phyloP scores from a whole-genome alignment of 1,140 invertebrate genomes.

The Eueides isabella region DNA sequence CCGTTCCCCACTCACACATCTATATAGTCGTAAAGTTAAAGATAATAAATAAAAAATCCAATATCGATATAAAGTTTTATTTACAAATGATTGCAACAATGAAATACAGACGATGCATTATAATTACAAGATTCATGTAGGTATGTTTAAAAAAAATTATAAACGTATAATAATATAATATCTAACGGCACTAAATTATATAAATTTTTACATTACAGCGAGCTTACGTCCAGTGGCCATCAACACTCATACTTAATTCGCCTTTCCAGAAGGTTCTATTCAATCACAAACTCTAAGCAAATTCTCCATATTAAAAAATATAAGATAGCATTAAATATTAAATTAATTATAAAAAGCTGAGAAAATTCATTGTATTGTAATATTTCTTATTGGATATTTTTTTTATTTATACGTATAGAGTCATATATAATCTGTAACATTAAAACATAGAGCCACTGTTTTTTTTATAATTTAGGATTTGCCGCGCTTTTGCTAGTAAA shows the following conservation, averaged over 20 bases:
- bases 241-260: neutral
- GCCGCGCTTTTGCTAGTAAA: constrained; percentile 5
- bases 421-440: neutral
- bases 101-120: constrained; percentile 81
- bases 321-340: neutral
- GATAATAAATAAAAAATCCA: neutral
- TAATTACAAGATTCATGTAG: constrained; percentile 79
- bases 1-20: too few relatives aligned
- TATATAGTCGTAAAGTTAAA: too few relatives aligned
- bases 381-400: neutral
- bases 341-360: neutral
- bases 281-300: neutral
- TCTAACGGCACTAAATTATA: constrained; percentile 80
- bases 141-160: constrained; percentile 80
- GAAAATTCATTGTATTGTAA: neutral
- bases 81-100: constrained; percentile 84
- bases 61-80: constrained; percentile 83
- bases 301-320: neutral
- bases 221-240: constrained; percentile 42
- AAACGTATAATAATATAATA: constrained; percentile 80
- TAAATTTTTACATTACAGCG: constrained; percentile 74
- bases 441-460: neutral
- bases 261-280: neutral
- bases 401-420: neutral
- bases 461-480: neutral